phyloP scores from a whole-genome alignment of 92 coral and sea anemone genomes.

The Paramuricea clavata region DNA sequence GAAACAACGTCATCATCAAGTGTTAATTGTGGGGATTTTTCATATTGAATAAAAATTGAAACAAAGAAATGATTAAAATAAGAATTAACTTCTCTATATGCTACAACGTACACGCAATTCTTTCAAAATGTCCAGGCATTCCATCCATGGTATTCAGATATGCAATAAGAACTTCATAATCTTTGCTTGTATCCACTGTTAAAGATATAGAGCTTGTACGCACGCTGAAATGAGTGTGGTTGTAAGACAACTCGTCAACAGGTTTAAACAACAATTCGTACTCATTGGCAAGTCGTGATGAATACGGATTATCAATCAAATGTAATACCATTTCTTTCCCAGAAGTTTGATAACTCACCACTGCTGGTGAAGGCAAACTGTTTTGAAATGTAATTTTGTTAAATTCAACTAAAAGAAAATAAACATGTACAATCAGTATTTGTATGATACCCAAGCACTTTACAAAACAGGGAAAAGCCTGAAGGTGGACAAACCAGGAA shows the following conservation, averaged over 20 bases:
- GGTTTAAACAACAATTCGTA: not conserved
- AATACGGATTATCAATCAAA: not conserved
- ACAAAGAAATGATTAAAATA: no score
- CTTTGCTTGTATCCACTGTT: not conserved
- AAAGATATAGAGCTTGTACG: not conserved
- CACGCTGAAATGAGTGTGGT: not conserved
- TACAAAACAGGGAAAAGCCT: no score
- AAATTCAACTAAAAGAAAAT: not conserved
- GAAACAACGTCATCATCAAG: no score
- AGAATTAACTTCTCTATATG: no score
- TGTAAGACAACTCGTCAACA: not conserved
- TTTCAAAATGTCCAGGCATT: constrained; percentile 34
- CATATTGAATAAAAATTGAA: no score
- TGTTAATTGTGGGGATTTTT: no score
- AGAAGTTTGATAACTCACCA: not conserved
- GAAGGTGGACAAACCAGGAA: no score
- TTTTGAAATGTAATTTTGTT: not conserved
- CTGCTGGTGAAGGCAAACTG: constrained; percentile 2
- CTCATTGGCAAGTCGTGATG: not conserved
- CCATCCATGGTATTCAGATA: not conserved
- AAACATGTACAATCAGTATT: not conserved
- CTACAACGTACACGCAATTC: not conserved
- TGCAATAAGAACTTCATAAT: constrained; percentile 27
- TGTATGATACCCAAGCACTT: no score
- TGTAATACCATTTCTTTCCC: not conserved